These are phyloP conservation scores for Porites lutea DNA, from an alignment of 64 coral and sea anemone genomes.

Conservation along the genomic window DNA sequence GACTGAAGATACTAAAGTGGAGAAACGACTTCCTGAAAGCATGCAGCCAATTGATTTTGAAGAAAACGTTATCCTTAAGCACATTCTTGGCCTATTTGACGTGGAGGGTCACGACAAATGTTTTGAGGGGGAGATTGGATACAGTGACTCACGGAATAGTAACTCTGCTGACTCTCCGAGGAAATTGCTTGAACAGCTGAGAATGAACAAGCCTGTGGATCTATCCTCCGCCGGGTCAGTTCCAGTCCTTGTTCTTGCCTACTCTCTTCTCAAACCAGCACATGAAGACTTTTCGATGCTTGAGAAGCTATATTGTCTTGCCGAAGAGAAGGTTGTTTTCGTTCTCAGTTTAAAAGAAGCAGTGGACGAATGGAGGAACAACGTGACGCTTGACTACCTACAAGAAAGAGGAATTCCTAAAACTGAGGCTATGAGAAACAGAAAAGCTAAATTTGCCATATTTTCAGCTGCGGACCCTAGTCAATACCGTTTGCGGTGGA, in stretches of 20 bases:
- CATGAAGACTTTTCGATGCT: neutral
- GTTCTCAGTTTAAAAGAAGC: constrained; percentile 44
- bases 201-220: neutral
- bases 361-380: neutral
- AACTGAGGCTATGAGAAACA: constrained; percentile 4
- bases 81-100: neutral
- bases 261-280: neutral
- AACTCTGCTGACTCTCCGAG: neutral
- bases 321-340: constrained; percentile 7
- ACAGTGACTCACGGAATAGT: neutral
- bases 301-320: neutral
- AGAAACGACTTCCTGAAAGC: neutral
- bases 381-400: no score
- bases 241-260: neutral
- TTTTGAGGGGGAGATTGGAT: neutral
- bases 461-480: constrained; percentile 51
- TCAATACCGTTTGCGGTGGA: constrained; percentile 14
- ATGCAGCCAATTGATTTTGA: neutral
- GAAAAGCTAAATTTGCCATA: constrained; percentile 23
- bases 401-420: neutral
- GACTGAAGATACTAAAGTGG: neutral
- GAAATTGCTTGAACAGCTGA: neutral
- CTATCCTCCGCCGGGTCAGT: neutral
- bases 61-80: constrained; percentile 19
- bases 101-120: neutral